Evolutionary conservation across 1,140 invertebrate genomes (phyloP), one percentile per base, ranked within the genome.

Genomic region (Pseudomyrmex flavicornis): DNA sequence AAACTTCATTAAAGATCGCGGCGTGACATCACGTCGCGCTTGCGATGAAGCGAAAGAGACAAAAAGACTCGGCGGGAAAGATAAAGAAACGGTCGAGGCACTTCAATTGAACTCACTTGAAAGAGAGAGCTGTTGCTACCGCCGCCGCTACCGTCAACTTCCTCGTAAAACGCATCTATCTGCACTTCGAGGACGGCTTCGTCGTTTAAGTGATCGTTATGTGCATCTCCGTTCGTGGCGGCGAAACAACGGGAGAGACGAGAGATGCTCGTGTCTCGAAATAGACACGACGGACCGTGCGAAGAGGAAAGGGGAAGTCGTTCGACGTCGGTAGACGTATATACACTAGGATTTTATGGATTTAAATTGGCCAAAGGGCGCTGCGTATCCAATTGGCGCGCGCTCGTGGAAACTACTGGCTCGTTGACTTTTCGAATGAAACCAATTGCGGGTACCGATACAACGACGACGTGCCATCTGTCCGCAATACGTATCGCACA

Each of bases 21-120:
- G 7, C 46, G 72, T 88, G 86, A 88, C 87, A 85, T 88, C 77
- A 87, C 15, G 82, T 62, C 48, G n/a, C 69, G 58, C 59, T 72
- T 58, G 73, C n/a, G 46, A 22, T 22, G 56, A 56, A 22, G 56
- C 35, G 63, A 35, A 46, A 7, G 13, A 26, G 17, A 48, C n/a
- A 69, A 72, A 61, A 35, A 70, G 12, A n/a, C 26, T 22, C 9
- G 44, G 56, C 35, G 9, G 8, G 65, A 63, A 26, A 79, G 10
- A 17, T 50, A 66, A 10, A 44, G 61, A 68, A n/a, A 4, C 58
- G 73, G 52, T 56, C 75, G 69, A 83, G 85, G 83, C 91, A 84
- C 75, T 90, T 91, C 74, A 91, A 91, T 91, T 91, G 88, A 91
- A 82, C 89, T 88, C 89, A 87, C 79, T 91, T 86, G 86, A 86